phyloP scores from a whole-genome alignment of 2,113 vertebrate genomes.

The Hydropotes inermis region DNA sequence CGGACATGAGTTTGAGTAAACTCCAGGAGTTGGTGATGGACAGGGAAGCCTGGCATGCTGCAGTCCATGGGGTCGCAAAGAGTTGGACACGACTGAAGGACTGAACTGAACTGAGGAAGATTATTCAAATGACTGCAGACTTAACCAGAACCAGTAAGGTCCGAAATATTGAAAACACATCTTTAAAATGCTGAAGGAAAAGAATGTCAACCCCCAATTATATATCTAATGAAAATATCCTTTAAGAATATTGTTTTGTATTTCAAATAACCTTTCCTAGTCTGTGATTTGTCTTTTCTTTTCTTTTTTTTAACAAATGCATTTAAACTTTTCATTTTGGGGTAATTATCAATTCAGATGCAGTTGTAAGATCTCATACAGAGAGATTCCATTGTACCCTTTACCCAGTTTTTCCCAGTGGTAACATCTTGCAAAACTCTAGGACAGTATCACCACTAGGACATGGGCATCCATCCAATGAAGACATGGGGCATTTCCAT shows the following conservation, averaged over 20 bases:
- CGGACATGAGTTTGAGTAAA: not conserved
- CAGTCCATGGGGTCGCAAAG: not conserved
- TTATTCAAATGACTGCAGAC: not conserved
- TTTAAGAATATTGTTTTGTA: not conserved
- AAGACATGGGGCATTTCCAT: not conserved
- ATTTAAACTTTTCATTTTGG: not conserved
- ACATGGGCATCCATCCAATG: too few relatives aligned
- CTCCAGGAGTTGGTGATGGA: not conserved
- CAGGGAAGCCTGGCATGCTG: not conserved
- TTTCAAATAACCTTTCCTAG: not conserved
- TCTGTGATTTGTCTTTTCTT: not conserved
- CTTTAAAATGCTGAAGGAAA: not conserved
- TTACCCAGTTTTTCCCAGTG: not conserved
- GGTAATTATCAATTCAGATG: not conserved
- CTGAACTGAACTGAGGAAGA: not conserved
- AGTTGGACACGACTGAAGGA: not conserved
- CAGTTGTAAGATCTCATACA: not conserved
- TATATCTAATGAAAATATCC: not conserved
- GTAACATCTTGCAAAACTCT: not conserved
- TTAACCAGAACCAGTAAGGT: not conserved
- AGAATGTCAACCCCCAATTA: not conserved
- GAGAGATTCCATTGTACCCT: not conserved
- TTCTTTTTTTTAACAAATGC: not conserved
- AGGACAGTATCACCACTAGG: not conserved
- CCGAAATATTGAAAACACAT: not conserved